Conservation (phyloP, 1,140 invertebrate genomes). For the Carposina sasakii region DNA sequence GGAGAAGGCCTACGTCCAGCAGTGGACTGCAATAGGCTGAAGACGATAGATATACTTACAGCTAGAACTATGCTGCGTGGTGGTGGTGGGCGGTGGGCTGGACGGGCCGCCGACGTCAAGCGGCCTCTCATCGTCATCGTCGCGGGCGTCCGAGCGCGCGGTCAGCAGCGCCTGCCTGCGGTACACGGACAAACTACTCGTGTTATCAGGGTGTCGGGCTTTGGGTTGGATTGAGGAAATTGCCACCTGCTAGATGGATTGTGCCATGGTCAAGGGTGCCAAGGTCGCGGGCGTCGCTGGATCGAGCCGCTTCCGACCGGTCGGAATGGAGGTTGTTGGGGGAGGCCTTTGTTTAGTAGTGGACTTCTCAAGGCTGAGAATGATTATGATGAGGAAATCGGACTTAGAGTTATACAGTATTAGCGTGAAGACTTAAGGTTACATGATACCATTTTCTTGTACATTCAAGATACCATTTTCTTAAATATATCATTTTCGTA, state of each 20-base stretch:
- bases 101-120: constrained; percentile 91
- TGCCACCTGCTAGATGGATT: not conserved
- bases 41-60: constrained; percentile 57
- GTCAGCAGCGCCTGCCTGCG: constrained; percentile 90
- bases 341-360: too few species aligned
- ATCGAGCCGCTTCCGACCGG: too few species aligned
- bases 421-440: too few species aligned
- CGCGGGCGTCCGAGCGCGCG: constrained; percentile 61
- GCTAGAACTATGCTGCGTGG: constrained; percentile 52
- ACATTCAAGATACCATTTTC: too few species aligned
- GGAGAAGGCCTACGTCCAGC: too few species aligned
- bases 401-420: too few species aligned
- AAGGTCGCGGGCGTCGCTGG: not conserved
- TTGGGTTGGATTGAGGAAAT: not conserved
- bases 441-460: too few species aligned
- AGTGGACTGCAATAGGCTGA: too few species aligned
- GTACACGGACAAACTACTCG: constrained; percentile 67
- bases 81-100: constrained; percentile 77
- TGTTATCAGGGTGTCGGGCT: constrained; percentile 50
- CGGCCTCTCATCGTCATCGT: constrained; percentile 88
- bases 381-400: too few species aligned
- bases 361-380: too few species aligned
- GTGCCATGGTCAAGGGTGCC: not conserved
- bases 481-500: too few species aligned
- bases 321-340: too few species aligned